Evolutionary conservation across 2,113 vertebrate genomes (phyloP).

Genomic region (Corydoras maculifer): DNA sequence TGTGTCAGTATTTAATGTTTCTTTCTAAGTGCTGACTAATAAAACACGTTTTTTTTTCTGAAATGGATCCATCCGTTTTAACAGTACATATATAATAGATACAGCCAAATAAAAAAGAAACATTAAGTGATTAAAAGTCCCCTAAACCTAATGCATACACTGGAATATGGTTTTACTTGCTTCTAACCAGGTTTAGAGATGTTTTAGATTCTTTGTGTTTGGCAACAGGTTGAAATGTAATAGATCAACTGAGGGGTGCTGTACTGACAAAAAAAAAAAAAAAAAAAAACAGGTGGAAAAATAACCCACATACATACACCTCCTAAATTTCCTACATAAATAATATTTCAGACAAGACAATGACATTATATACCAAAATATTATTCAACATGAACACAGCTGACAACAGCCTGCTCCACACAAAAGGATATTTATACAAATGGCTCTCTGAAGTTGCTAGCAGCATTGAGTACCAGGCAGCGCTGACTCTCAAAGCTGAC

Average conservation of each 20-base stretch:
- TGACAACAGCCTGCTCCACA: conserved; percentile 3
- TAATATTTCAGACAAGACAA: neutral
- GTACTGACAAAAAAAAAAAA: neutral
- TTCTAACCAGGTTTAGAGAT: neutral
- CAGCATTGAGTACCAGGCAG: conserved; percentile 29
- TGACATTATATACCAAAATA: neutral
- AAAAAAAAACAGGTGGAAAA: neutral
- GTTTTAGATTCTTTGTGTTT: conserved; percentile 15
- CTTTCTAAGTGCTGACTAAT: neutral
- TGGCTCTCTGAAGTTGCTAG: conserved; percentile 15
- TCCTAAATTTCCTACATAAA: neutral
- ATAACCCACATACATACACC: neutral
- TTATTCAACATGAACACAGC: too few relatives aligned
- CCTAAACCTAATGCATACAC: too few relatives aligned
- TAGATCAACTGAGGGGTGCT: conserved; percentile 8
- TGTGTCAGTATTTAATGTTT: neutral
- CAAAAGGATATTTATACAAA: conserved; percentile 19
- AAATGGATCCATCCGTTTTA: too few relatives aligned
- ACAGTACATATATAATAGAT: too few relatives aligned
- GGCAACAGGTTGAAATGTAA: conserved; percentile 49
- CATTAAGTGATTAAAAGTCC: too few relatives aligned
- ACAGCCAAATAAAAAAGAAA: too few relatives aligned
- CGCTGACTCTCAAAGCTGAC: conserved; percentile 36
- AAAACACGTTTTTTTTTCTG: neutral
- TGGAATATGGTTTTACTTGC: neutral